Evolutionary conservation across 2,113 vertebrate species (phyloP).

Genomic region (Etia nguti): DNA sequence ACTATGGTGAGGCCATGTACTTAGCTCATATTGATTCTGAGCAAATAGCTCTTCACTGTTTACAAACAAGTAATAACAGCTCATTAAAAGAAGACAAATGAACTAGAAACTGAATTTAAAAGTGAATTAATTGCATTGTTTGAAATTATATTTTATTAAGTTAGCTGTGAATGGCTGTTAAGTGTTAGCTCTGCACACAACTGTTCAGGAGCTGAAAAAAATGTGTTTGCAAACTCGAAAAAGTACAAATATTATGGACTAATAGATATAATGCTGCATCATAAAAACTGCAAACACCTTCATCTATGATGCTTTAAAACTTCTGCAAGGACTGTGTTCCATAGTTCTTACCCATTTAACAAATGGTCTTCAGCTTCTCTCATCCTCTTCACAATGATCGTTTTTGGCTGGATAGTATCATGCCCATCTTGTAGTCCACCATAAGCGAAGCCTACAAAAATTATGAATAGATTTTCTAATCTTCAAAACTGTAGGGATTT

Average conservation of each 20-base stretch:
- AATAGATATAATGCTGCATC: neutral
- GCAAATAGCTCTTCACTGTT: neutral
- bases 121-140: neutral
- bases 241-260: neutral
- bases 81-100: neutral
- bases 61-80: neutral
- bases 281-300: neutral
- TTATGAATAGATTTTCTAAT: neutral
- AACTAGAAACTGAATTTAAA: neutral
- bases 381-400: neutral
- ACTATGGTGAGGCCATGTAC: neutral
- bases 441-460: neutral
- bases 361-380: neutral
- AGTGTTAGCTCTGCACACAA: neutral
- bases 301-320: neutral
- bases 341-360: constrained; percentile 3
- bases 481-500: neutral
- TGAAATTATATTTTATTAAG: neutral
- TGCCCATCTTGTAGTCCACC: neutral
- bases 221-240: neutral
- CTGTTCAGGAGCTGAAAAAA: neutral
- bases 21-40: neutral
- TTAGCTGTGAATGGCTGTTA: neutral
- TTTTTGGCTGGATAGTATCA: neutral
- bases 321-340: neutral